Base-by-base conservation (phyloP, 2,888 invertebrate species). In the Oxytorus armatus region DNA sequence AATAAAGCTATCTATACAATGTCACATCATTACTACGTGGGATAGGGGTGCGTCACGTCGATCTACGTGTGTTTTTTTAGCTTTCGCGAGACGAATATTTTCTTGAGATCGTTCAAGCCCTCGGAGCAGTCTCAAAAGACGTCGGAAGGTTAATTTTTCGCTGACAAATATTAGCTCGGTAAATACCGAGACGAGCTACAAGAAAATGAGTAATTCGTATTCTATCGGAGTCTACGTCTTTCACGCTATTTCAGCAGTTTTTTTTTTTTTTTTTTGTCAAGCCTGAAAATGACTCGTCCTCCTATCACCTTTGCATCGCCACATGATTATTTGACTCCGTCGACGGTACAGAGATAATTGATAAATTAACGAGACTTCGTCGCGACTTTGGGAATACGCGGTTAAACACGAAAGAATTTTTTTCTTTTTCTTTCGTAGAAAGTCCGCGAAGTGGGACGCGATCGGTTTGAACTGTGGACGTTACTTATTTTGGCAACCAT, bases 141-240 rank as follows among this genome's bases (percentile, higher is more conserved):
- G 16, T 66, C 51, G 77, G 59, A 72, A 77, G 66, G 36, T 77
- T 66, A 72, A 33, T 68, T 73, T 68, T 29, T 10, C 49, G 42
- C 49, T 66, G 49, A 29, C 59, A 72, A 36, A 23, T 7, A n/a
- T 57, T 44, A n/a, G 36, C 29, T 21, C 18, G 42, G 10, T 4
- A 29, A 25, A n/a, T n/a, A n/a, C n/a, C n/a, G n/a, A 44, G 8
- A 44, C n/a, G 14, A 66, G 42, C 59, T 61, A 0, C 3, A 4
- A 23, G n/a, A 16, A 25, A 33, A 29, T 42, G 16, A n/a, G n/a
- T 2, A 14, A 29, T 29, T 29, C 2, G 29, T 29, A 29, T 3
- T 3, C 2, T 29, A 3, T 5, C 3, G 5, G 5, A 29, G 3
- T 29, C 2, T 29, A 3, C 29, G 5, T 5, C 29, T 29, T 2